phyloP scores from a whole-genome alignment of 2,797 vertebrate genomes.

The Manis pentadactyla region DNA sequence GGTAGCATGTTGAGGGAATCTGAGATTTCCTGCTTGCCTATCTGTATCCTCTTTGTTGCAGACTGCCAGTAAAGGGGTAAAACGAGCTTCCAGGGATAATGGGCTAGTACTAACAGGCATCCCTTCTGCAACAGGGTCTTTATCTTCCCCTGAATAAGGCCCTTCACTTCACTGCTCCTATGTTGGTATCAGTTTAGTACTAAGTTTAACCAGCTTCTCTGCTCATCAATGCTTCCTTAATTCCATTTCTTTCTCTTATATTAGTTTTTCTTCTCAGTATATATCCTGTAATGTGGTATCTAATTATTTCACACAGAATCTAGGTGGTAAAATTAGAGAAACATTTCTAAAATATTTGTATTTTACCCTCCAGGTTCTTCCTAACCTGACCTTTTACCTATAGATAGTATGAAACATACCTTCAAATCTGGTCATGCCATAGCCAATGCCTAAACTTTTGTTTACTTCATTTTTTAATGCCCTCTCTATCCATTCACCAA shows the following conservation, averaged over 20 bases:
- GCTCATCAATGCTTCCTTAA: background rate
- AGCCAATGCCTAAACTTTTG: background rate
- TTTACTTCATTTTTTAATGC: background rate
- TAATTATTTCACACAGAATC: background rate
- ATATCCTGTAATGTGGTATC: background rate
- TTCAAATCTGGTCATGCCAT: background rate
- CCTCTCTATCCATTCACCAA: background rate
- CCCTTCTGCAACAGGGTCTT: background rate
- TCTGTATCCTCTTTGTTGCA: background rate
- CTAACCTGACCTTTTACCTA: background rate
- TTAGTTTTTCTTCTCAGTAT: constrained; percentile 10
- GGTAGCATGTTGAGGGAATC: background rate
- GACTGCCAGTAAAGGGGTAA: background rate
- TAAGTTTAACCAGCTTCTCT: background rate
- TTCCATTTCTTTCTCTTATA: background rate
- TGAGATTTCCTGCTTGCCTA: background rate
- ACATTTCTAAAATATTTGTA: background rate
- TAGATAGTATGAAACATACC: background rate
- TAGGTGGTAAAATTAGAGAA: background rate
- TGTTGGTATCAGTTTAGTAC: background rate
- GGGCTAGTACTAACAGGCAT: background rate
- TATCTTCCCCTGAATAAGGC: background rate
- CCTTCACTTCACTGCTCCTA: background rate
- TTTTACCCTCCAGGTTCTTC: background rate
- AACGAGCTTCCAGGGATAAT: background rate